A percentile compares a stretch with the other conserved stretches of the same genome.
phyloP scores from a whole-genome alignment of 2,888 invertebrate species.

The Diaphora mendica region DNA sequence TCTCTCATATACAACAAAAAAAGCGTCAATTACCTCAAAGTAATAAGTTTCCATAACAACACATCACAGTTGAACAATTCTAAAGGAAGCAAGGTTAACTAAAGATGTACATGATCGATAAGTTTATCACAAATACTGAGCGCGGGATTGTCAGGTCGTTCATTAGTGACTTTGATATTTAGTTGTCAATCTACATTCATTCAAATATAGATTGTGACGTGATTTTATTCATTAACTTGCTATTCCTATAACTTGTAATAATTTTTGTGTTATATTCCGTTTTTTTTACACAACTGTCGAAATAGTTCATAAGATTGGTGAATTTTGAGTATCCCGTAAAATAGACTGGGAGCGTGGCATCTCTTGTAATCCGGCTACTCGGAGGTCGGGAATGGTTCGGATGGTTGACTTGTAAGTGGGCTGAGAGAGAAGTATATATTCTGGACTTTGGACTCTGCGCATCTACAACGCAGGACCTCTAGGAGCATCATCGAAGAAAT shows the following conservation, averaged over 20 bases:
- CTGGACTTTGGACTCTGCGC: neutral
- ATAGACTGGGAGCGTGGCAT: slow-evolving; percentile 88
- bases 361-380: slow-evolving; percentile 23
- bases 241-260: neutral
- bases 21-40: slow-evolving; percentile 58
- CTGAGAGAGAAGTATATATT: neutral
- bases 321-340: neutral
- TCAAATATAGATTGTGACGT: slow-evolving; percentile 8
- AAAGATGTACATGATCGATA: slow-evolving; percentile 53
- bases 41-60: slow-evolving; percentile 58
- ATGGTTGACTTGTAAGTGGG: slow-evolving; percentile 3
- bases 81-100: slow-evolving; percentile 32
- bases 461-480: neutral
- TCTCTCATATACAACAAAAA: neutral
- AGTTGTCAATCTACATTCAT: slow-evolving; percentile 31
- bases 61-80: slow-evolving; percentile 39
- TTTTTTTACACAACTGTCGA: neutral
- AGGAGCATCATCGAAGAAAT: neutral
- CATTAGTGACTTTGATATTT: slow-evolving; percentile 19
- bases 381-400: slow-evolving; percentile 17
- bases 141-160: slow-evolving; percentile 42
- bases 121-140: slow-evolving; percentile 66
- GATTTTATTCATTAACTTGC: neutral
- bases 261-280: neutral
- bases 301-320: neutral